Evolutionary conservation across 2,113 vertebrate species (phyloP).

Genomic region (Laticauda laticaudata): DNA sequence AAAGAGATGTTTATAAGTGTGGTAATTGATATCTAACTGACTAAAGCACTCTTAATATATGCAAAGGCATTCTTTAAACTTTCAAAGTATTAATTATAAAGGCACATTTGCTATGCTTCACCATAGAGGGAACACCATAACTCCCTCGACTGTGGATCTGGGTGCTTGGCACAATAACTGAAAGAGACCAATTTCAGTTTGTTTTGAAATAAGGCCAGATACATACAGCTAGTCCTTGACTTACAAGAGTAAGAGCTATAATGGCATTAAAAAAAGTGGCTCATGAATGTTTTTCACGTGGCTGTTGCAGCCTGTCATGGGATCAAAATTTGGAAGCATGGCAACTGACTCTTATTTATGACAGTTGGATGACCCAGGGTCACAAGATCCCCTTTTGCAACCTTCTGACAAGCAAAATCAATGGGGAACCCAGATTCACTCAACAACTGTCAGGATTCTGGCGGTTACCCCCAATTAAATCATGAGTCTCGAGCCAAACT

Average conservation of each 20-base stretch:
- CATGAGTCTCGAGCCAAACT: too few species aligned
- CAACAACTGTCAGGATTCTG: too few species aligned
- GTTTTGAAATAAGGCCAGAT: neutral
- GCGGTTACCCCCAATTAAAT: too few species aligned
- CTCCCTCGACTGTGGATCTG: neutral
- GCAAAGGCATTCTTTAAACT: neutral
- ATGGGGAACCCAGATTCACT: too few species aligned
- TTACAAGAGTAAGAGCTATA: neutral
- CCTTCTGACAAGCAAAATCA: too few species aligned
- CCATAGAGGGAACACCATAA: neutral
- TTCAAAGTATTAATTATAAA: neutral
- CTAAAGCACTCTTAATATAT: neutral
- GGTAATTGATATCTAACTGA: neutral
- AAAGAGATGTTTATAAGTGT: neutral
- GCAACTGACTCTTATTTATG: too few species aligned
- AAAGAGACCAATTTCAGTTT: neutral
- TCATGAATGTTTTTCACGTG: neutral
- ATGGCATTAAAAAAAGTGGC: neutral
- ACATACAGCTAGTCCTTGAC: neutral
- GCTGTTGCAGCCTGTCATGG: neutral
- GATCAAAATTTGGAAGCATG: neutral
- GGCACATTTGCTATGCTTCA: neutral
- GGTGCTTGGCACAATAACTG: accelerated
- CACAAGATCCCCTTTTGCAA: too few species aligned
- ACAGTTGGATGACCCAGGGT: too few species aligned